Percentiles rank a stretch among this genome's conserved stretches.
Evolutionary conservation across 2,113 vertebrate genomes (phyloP).

Genomic region (Phaethon lepturus): DNA sequence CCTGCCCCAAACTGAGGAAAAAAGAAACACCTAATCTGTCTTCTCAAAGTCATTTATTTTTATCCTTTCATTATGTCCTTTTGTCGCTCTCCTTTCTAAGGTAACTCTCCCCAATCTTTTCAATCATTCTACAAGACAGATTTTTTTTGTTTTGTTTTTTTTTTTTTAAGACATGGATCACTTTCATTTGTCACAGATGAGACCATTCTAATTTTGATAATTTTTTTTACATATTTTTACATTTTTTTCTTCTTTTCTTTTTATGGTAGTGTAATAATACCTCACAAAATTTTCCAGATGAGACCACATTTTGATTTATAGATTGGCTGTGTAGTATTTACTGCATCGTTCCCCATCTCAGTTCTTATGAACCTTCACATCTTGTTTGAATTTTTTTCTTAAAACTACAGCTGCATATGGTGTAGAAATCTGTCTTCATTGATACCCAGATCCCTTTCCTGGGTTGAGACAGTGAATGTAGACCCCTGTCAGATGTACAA

Average conservation of each 20-base stretch:
- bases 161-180: not conserved
- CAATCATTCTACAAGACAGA: not conserved
- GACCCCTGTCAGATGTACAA: constrained; percentile 46
- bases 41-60: not conserved
- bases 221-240: rapidly evolving
- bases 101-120: not conserved
- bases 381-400: constrained; percentile 47
- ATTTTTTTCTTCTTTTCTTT: not conserved
- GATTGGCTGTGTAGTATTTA: not conserved
- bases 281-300: not conserved
- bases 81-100: not conserved
- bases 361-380: constrained; percentile 21
- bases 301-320: constrained; percentile 14
- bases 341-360: not conserved
- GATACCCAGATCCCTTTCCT: constrained; percentile 39
- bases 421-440: constrained; percentile 56
- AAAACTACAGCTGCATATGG: constrained; percentile 33
- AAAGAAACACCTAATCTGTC: not conserved
- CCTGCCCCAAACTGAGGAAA: not conserved
- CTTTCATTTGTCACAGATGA: not conserved
- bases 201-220: not conserved
- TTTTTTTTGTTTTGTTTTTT: not conserved
- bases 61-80: not conserved
- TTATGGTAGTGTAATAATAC: not conserved
- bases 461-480: constrained; percentile 25